Evolutionary conservation across 2,888 invertebrate genomes (phyloP), one percentile per base, ranked within the genome.

Genomic region (Campopleginae sp.): DNA sequence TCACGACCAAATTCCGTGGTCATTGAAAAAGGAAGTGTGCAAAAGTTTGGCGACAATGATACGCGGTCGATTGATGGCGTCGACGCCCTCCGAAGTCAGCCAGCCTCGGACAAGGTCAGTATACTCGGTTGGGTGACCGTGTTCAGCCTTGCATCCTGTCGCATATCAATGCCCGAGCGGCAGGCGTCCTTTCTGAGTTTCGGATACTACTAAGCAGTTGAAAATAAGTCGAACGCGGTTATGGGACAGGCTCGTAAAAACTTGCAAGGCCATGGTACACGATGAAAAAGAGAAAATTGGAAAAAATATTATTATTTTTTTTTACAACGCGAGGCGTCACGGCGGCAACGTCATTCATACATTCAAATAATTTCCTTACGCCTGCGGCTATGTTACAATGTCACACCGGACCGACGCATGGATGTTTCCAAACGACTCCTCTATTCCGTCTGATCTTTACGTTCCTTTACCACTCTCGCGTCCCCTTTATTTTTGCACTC

Each of bases 381-480:
- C 27, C 46, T 38, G 27, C 68, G 17, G 17, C n/a, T 68, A 27
- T 17, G 17, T 68, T 27, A 46, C 17, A 68, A 31, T 17, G 44
- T 68, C 27, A 17, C 17, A 23, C 46, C n/a, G 42, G 66, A 2
- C 44, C 44, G 8, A 46, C 17, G 31, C 27, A 31, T 17, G 0
- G 17, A n/a, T 42, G 44, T 27, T 44, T 14, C 10, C 23, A 8
- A 44, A 75, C 38, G 54, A 46, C 72, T 66, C 61, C 54, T 38
- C 66, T 12, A 38, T 44, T 44, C 44, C 14, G 77, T 83, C 82
- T 74, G 74, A 83, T 74, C 74, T 12, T 23, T 12, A 63, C 61
- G 33, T 44, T n/a, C 68, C 8, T 23, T 76, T 42, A 31, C 76
- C 42, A 76, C 76, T 72, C 23, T 44, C 38, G 12, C 19, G 27